Percentiles rank a stretch among this genome's conserved stretches.
phyloP scores from a whole-genome alignment of 2,113 vertebrate genomes.

The Platichthys stellatus region DNA sequence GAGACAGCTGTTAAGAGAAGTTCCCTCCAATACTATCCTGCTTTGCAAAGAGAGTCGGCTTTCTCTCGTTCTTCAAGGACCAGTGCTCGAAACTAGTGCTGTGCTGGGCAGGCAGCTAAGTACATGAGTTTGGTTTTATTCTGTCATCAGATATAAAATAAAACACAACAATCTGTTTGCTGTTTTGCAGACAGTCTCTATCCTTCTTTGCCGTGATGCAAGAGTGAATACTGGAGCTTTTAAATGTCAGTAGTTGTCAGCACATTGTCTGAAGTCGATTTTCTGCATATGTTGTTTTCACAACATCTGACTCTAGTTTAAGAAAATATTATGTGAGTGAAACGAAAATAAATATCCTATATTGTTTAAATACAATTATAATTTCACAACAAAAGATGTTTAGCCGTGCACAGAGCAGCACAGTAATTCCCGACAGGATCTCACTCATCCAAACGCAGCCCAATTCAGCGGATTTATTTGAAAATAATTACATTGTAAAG shows the following conservation, averaged over 20 bases:
- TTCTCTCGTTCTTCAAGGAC: background rate
- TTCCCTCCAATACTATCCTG: background rate
- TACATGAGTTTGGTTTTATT: background rate
- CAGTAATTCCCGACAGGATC: constrained; percentile 31
- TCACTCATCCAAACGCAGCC: constrained; percentile 5
- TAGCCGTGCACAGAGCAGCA: background rate
- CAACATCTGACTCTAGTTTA: background rate
- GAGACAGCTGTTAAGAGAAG: constrained; percentile 51
- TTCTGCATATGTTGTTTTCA: no score
- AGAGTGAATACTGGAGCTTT: background rate
- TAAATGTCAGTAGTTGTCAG: background rate
- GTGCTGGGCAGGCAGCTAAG: background rate
- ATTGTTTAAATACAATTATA: no score
- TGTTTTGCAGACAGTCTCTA: background rate
- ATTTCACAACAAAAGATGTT: background rate
- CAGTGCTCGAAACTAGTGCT: background rate
- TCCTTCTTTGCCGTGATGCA: background rate
- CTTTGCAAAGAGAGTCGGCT: background rate
- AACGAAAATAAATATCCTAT: no score
- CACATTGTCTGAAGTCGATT: background rate
- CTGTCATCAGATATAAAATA: background rate
- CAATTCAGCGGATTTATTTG: constrained; percentile 57
- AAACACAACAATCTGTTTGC: background rate
- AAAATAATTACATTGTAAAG: constrained; percentile 62
- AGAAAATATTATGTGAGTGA: background rate